Base-by-base conservation (phyloP, 2,888 invertebrate genomes). In the Drosophila neotestacea region DNA sequence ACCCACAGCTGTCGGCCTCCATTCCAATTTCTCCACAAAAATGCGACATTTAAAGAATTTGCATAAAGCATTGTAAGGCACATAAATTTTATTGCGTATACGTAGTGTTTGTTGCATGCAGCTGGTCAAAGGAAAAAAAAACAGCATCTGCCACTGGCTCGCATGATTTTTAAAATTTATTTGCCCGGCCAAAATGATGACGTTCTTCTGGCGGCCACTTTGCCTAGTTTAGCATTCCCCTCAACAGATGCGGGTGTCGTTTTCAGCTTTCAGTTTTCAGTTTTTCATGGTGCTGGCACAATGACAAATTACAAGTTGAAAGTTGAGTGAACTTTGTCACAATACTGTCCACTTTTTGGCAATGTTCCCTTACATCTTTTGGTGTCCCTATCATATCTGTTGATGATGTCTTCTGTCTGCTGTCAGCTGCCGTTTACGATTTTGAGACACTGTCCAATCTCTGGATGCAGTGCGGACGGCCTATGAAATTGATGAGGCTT, bases 271-370 rank as follows among this genome's bases (percentile, higher is more conserved):
- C 73, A 69, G 47, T 36, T 54, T 48, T 62, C 61, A 60, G 46
- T 73, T 73, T 72, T 77, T 80, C 79, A 70, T 39, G 60, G 27
- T 42, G 77, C 72, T 85, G 88, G 77, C 88, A 88, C 78, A 81
- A 86, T 86, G 85, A 86, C 85, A 86, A 86, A 86, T 86, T 86
- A 77, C 87, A 85, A 79, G 85, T 88, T 81, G 89, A 86, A 79
- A 88, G 85, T 88, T 86, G 87, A 88, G 67, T 88, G 85, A 86
- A 87, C 85, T 86, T 86, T 85, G 81, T 59, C 78, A 67, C 73
- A 55, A 54, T 58, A 61, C 66, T 84, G 77, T 70, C 80, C 81
- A 74, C 70, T 22, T 54, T 75, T 77, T 64, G 51, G 56, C 61
- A 58, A 47, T 61, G 28, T 48, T 64, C 27, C 22, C 32, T 32